Percentiles rank a stretch among this genome's conserved stretches.
Conservation (phyloP, 2,888 invertebrate species). For the Plagodis pulveraria region DNA sequence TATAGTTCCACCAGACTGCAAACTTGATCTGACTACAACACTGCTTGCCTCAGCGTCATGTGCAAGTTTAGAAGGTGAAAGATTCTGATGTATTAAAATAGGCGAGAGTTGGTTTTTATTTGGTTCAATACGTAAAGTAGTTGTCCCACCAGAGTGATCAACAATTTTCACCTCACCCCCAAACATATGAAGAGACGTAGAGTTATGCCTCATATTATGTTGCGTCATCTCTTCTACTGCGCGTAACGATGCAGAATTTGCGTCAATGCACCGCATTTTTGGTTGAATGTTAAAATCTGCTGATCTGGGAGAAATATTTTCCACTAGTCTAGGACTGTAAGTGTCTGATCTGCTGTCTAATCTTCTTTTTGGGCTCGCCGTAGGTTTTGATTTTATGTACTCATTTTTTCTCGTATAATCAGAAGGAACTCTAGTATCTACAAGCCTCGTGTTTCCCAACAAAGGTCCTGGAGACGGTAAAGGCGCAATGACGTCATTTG, state of each 20-base stretch:
- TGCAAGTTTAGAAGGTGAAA: conserved; percentile 73
- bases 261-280: conserved; percentile 81
- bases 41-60: conserved; percentile 85
- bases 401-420: conserved; percentile 76
- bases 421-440: conserved; percentile 84
- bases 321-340: conserved; percentile 70
- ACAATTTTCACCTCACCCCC: conserved; percentile 92
- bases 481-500: conserved; percentile 84
- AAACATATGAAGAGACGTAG: conserved; percentile 87
- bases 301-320: conserved; percentile 73
- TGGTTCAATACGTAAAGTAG: conserved; percentile 88
- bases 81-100: conserved; percentile 77
- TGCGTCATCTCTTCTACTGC: conserved; percentile 85
- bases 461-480: conserved; percentile 93
- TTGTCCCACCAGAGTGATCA: conserved; percentile 88
- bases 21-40: conserved; percentile 91
- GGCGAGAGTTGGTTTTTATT: conserved; percentile 85
- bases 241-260: conserved; percentile 74
- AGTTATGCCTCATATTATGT: conserved; percentile 80
- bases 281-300: conserved; percentile 73
- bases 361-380: conserved; percentile 73
- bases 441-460: conserved; percentile 91
- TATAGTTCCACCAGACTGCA: conserved; percentile 94
- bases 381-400: conserved; percentile 62
- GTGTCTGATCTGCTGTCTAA: conserved; percentile 69